Percentiles rank a stretch among this genome's conserved stretches.
These are phyloP conservation scores for Panurus biarmicus DNA, from an alignment of 2,113 vertebrate genomes.

Conservation along the genomic window DNA sequence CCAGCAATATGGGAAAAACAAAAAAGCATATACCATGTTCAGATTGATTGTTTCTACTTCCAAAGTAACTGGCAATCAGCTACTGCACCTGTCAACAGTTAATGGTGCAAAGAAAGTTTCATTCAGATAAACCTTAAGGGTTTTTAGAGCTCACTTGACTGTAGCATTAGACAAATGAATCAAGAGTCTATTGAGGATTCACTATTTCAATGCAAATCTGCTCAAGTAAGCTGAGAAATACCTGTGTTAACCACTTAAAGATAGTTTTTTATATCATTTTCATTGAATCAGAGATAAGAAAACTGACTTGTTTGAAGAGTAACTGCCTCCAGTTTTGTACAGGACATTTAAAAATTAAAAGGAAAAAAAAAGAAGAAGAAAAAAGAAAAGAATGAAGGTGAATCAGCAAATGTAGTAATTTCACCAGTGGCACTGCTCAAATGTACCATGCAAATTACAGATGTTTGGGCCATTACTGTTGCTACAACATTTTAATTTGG, in stretches of 20 bases:
- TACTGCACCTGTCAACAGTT: background rate
- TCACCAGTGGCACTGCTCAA: background rate
- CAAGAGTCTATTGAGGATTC: background rate
- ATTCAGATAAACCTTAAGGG: background rate
- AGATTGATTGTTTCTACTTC: background rate
- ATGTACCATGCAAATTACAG: background rate
- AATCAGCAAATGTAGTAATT: background rate
- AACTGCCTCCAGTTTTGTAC: background rate
- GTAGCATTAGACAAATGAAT: background rate
- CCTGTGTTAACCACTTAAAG: background rate
- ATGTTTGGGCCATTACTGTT: background rate
- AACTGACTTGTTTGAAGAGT: background rate
- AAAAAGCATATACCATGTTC: background rate
- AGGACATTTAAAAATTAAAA: background rate
- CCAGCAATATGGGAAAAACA: background rate
- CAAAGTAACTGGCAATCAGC: background rate
- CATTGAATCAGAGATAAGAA: background rate
- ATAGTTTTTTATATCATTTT: background rate
- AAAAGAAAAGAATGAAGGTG: accelerated
- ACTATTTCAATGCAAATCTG: background rate
- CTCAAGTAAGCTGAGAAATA: background rate
- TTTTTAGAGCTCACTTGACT: background rate
- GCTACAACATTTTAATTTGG: background rate
- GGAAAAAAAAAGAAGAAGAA: accelerated
- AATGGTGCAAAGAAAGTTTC: background rate